These are phyloP conservation scores for Oxytorus armatus DNA, from an alignment of 2,888 invertebrate species.

Conservation along the genomic window DNA sequence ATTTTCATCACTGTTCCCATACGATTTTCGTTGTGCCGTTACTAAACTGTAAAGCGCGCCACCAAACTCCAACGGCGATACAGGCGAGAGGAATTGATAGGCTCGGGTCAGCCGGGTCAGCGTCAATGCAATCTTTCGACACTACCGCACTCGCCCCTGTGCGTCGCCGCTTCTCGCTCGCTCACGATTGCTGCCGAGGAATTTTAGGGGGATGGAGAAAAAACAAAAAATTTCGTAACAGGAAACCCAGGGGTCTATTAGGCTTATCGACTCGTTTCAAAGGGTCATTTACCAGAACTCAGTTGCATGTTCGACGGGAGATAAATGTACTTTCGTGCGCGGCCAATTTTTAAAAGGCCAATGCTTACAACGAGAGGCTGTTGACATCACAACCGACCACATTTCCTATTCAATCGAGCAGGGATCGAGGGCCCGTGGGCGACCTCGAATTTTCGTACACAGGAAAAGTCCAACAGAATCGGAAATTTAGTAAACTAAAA, in stretches of 20 bases:
- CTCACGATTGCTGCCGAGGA: neutral
- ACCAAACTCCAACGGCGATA: conserved; percentile 41
- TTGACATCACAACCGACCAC: too few relatives aligned
- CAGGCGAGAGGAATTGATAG: conserved; percentile 54
- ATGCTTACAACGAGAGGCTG: too few relatives aligned
- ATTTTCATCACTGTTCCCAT: conserved; percentile 14
- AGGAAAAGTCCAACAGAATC: too few relatives aligned
- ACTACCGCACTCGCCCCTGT: conserved; percentile 19
- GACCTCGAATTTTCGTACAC: too few relatives aligned
- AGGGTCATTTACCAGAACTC: conserved; percentile 35
- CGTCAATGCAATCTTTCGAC: conserved; percentile 62
- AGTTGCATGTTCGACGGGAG: conserved; percentile 15
- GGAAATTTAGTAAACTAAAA: too few relatives aligned
- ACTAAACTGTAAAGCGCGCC: too few relatives aligned
- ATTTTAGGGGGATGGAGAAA: conserved; percentile 15
- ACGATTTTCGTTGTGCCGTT: too few relatives aligned
- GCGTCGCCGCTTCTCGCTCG: neutral
- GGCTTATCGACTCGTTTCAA: conserved; percentile 33
- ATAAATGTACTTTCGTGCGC: neutral
- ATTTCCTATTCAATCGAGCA: too few relatives aligned
- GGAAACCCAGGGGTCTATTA: conserved; percentile 26
- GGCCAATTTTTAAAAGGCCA: conserved; percentile 43
- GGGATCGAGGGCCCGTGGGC: too few relatives aligned
- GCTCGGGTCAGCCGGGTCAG: conserved; percentile 52
- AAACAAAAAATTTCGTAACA: conserved; percentile 37